These are phyloP conservation scores for Eulemur albifrons DNA, from an alignment of 2,797 vertebrate species.

Conservation along the genomic window DNA sequence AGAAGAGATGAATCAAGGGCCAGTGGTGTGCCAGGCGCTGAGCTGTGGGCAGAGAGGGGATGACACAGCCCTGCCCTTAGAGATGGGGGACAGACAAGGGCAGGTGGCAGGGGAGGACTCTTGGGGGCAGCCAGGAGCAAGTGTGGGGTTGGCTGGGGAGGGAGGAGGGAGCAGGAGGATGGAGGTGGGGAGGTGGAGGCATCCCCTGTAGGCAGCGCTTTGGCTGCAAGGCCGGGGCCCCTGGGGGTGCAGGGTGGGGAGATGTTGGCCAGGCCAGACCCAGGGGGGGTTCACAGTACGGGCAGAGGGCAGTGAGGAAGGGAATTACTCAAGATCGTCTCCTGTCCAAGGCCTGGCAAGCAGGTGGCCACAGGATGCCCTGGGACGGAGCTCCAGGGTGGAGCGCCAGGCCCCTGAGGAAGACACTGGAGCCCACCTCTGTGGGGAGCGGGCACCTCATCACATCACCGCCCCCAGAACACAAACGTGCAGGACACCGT, in stretches of 20 bases:
- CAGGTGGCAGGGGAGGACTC: not conserved
- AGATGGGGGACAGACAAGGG: not conserved
- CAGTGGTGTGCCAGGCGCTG: rapidly evolving
- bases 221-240: too few species aligned
- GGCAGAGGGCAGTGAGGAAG: not conserved
- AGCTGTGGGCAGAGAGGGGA: not conserved
- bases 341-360: not conserved
- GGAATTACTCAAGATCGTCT: too few species aligned
- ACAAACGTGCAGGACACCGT: rapidly evolving
- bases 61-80: too few species aligned
- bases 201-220: too few species aligned
- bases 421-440: rapidly evolving
- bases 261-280: not conserved
- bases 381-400: rapidly evolving
- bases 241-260: too few species aligned
- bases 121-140: not conserved
- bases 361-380: not conserved
- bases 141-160: too few species aligned
- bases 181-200: not conserved
- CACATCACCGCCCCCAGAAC: rapidly evolving
- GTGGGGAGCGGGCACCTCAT: not conserved
- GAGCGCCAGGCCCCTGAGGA: rapidly evolving
- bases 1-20: not conserved
- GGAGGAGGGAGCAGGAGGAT: not conserved
- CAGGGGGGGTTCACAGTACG: not conserved